Evolutionary conservation across 2,113 vertebrate species (phyloP).

Genomic region (Microcebus ravelobensis): DNA sequence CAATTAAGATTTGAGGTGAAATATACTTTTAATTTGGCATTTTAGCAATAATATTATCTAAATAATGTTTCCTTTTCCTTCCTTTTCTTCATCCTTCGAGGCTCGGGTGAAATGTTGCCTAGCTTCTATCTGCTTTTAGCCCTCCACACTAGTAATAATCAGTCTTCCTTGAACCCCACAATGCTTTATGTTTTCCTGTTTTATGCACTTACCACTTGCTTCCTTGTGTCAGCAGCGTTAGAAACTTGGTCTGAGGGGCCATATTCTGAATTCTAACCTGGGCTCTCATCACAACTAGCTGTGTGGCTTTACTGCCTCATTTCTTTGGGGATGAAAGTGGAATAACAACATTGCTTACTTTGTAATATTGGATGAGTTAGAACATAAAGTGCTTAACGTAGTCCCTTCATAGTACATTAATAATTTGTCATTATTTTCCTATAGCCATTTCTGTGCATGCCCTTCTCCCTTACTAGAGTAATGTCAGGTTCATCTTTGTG

Average conservation of each 20-base stretch:
- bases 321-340: background rate
- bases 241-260: background rate
- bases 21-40: background rate
- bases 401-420: background rate
- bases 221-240: background rate
- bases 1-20: background rate
- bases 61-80: background rate
- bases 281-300: background rate
- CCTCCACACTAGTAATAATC: background rate
- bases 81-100: background rate
- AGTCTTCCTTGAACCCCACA: background rate
- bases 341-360: background rate
- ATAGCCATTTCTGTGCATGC: background rate
- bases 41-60: background rate
- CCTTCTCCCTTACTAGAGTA: background rate
- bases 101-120: background rate
- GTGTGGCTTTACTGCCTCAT: background rate
- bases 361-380: background rate
- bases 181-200: background rate
- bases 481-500: background rate
- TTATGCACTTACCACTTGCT: background rate
- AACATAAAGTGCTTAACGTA: background rate
- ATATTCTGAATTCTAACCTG: background rate
- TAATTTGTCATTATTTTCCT: background rate
- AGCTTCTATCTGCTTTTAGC: background rate